phyloP scores from a whole-genome alignment of 1,140 invertebrate species.

The Temnothorax nylanderi region DNA sequence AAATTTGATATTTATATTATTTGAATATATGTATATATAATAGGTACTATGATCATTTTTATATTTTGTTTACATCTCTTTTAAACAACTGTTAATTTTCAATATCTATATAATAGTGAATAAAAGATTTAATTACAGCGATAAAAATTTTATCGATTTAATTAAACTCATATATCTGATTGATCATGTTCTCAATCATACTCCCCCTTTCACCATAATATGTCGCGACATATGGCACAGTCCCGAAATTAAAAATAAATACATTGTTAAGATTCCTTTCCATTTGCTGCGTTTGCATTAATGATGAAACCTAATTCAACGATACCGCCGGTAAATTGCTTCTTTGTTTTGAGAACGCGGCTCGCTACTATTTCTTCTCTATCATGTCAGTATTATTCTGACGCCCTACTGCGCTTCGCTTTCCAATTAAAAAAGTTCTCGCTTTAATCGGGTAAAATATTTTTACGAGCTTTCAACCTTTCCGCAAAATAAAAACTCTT shows the following conservation, averaged over 20 bases:
- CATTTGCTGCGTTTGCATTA: constrained; percentile 19
- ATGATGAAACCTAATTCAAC: constrained; percentile 35
- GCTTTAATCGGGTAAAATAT: constrained; percentile 50
- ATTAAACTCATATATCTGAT: constrained; percentile 23
- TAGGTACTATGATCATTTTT: not conserved
- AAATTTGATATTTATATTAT: constrained; percentile 10
- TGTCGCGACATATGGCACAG: not conserved
- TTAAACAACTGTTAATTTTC: not conserved
- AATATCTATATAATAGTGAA: not conserved
- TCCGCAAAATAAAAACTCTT: constrained; percentile 31
- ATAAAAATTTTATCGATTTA: not conserved
- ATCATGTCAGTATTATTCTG: constrained; percentile 44
- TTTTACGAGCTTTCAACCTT: constrained; percentile 6
- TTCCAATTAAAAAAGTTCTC: constrained; percentile 55
- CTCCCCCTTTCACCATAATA: not conserved
- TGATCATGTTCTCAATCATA: not conserved
- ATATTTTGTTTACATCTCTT: not conserved
- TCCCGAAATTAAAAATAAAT: constrained; percentile 36
- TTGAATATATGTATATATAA: not conserved
- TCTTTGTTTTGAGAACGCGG: constrained; percentile 35
- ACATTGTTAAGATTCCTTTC: constrained; percentile 7
- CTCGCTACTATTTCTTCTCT: not conserved
- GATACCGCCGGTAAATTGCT: constrained; percentile 31
- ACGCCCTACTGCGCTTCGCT: constrained; percentile 1
- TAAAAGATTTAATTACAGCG: not conserved